phyloP scores from a whole-genome alignment of 53 echinoderm and acorn worm species.

The Astropecten irregularis region DNA sequence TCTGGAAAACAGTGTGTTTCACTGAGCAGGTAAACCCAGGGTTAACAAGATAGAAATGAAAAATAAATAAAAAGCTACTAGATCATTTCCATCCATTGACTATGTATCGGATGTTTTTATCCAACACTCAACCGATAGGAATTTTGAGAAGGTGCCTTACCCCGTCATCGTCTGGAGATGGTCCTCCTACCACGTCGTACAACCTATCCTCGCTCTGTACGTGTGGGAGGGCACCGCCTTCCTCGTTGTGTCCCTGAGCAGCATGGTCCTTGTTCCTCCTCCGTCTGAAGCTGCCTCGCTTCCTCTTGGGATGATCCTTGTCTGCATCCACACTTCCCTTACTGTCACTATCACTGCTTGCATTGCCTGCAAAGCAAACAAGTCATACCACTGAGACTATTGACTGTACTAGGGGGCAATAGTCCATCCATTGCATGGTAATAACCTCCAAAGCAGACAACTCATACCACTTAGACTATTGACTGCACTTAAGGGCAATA shows the following conservation, averaged over 20 bases:
- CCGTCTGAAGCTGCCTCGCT: conserved; percentile 18
- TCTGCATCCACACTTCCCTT: conserved; percentile 32
- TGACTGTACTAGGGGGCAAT: not conserved
- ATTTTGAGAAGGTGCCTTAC: not conserved
- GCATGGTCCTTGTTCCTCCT: conserved; percentile 22
- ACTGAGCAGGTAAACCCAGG: too few relatives aligned
- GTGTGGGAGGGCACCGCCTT: not conserved
- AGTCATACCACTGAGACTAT: not conserved
- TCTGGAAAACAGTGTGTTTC: too few relatives aligned
- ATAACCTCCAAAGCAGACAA: too few relatives aligned
- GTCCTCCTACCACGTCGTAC: not conserved
- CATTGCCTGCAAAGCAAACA: conserved; percentile 2
- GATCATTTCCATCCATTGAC: too few relatives aligned
- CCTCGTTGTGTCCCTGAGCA: not conserved
- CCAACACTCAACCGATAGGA: too few relatives aligned
- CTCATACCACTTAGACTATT: too few relatives aligned
- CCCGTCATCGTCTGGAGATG: conserved; percentile 13
- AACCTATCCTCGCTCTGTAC: not conserved
- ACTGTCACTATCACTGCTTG: conserved; percentile 63
- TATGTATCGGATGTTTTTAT: too few relatives aligned
- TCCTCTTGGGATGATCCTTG: conserved; percentile 24
- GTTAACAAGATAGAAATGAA: not conserved
- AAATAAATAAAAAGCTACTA: too few relatives aligned
- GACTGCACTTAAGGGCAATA: too few relatives aligned
- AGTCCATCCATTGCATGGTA: not conserved